phyloP scores from a whole-genome alignment of 2,113 vertebrate species.

The Geothlypis trichas region DNA sequence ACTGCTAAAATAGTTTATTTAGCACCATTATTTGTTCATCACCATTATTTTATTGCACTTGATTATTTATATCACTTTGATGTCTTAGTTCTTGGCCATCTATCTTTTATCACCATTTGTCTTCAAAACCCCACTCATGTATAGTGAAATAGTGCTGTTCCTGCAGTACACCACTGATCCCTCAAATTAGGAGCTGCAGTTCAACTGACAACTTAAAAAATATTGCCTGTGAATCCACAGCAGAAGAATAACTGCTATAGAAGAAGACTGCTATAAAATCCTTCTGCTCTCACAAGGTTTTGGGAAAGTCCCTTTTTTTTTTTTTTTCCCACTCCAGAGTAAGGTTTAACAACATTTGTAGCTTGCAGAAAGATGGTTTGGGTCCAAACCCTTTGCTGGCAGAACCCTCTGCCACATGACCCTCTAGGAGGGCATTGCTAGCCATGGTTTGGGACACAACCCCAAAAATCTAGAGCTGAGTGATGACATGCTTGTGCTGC shows the following conservation, averaged over 20 bases:
- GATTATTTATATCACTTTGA: not conserved
- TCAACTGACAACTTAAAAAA: not conserved
- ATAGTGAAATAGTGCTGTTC: not conserved
- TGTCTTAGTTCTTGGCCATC: not conserved
- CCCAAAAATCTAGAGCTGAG: not conserved
- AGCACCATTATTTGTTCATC: not conserved
- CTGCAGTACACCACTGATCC: not conserved
- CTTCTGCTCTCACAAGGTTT: not conserved
- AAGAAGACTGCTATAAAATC: not conserved
- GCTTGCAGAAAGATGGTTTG: not conserved
- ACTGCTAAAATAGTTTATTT: not conserved
- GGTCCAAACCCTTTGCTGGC: not conserved
- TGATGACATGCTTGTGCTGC: not conserved
- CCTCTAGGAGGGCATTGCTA: not conserved
- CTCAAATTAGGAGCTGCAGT: not conserved
- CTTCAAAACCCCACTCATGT: not conserved
- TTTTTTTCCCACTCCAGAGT: not conserved
- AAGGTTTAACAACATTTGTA: not conserved
- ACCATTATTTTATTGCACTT: not conserved
- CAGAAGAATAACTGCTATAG: not conserved
- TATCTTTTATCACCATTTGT: not conserved
- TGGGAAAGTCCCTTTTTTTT: not conserved
- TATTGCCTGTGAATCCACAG: not conserved
- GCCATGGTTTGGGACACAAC: not conserved
- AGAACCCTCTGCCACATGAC: not conserved